Percentiles rank a stretch among this genome's conserved stretches.
phyloP scores from a whole-genome alignment of 2,113 vertebrate species.

The Malurus elegans region DNA sequence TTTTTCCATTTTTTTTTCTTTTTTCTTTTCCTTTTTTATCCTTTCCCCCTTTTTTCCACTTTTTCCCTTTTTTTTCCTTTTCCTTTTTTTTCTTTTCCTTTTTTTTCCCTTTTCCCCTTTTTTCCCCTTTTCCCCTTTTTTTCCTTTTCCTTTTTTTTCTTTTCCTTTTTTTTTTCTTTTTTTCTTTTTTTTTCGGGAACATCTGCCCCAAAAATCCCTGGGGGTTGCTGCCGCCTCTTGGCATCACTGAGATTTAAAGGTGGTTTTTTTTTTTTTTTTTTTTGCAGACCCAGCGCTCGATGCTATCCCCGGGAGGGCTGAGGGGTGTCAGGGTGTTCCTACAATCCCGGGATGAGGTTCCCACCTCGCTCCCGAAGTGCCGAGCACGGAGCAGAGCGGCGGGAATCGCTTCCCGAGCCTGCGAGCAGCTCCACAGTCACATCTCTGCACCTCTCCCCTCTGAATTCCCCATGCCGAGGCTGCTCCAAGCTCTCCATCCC shows the following conservation, averaged over 20 bases:
- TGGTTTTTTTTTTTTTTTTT: background rate
- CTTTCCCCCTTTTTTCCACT: no score
- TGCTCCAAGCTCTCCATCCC: accelerated
- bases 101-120: no score
- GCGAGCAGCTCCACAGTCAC: accelerated
- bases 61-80: no score
- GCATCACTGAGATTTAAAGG: background rate
- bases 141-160: background rate
- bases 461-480: accelerated
- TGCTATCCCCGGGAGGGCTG: background rate
- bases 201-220: background rate
- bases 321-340: background rate
- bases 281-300: accelerated
- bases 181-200: background rate
- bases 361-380: background rate
- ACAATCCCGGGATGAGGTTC: background rate
- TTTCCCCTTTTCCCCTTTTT: background rate
- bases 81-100: background rate
- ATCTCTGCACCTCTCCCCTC: background rate
- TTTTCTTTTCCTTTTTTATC: background rate
- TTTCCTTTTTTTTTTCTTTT: background rate
- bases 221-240: background rate
- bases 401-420: background rate
- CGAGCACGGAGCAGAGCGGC: background rate
- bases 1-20: background rate